Evolutionary conservation across 2,888 invertebrate genomes (phyloP).

Genomic region (Conchocele bisecta): DNA sequence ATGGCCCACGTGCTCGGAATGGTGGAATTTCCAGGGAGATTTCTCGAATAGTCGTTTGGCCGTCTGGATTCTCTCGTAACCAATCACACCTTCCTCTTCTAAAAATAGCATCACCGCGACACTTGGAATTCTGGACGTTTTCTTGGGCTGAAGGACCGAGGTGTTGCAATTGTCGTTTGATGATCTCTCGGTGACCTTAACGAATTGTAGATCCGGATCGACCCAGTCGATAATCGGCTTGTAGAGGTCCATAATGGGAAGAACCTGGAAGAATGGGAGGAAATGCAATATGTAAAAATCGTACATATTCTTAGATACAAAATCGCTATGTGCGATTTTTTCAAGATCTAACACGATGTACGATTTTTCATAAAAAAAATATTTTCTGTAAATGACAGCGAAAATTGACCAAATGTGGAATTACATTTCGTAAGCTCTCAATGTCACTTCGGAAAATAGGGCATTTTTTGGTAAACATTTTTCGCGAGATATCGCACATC

Average conservation of each 20-base stretch:
- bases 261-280: slow-evolving; percentile 36
- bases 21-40: slow-evolving; percentile 77
- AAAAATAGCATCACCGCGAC: slow-evolving; percentile 73
- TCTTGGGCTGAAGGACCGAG: slow-evolving; percentile 41
- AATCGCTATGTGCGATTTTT: too few species aligned
- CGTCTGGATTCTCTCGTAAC: slow-evolving; percentile 65
- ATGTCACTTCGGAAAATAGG: too few species aligned
- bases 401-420: too few species aligned
- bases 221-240: slow-evolving; percentile 70
- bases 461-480: too few species aligned
- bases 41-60: slow-evolving; percentile 68
- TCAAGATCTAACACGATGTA: background rate
- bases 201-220: slow-evolving; percentile 69
- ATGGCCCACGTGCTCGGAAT: slow-evolving; percentile 69
- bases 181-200: slow-evolving; percentile 60
- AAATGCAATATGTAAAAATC: too few species aligned
- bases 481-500: too few species aligned
- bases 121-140: slow-evolving; percentile 60
- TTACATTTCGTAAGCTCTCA: too few species aligned
- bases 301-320: too few species aligned
- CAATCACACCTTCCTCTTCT: slow-evolving; percentile 66
- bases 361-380: background rate
- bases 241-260: slow-evolving; percentile 69
- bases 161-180: slow-evolving; percentile 39
- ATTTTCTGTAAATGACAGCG: too few species aligned